Base-by-base conservation (phyloP, 2,888 invertebrate genomes). In the Tholera decimalis region DNA sequence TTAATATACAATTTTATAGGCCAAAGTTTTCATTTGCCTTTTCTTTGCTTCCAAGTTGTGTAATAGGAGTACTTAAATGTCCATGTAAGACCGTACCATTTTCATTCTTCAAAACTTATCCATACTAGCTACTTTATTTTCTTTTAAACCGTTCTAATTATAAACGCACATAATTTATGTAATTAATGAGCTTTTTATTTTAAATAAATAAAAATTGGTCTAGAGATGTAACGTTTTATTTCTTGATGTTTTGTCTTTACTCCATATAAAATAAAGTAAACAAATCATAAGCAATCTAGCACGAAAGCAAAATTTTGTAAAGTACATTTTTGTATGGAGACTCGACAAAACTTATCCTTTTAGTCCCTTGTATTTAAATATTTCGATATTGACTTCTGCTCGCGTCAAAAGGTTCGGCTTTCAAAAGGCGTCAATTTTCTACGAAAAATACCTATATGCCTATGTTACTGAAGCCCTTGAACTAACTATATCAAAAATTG, bases 151-250 rank as follows among this genome's bases (percentile, higher is more conserved):
- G 83, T 84, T 91, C 85, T 91, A 86, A 90, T 90, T 90, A 87
- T 88, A 91, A 86, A 91, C 94, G 93, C 94, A 94, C 94, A 94
- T 93, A 89, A 92, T 92, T 93, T 92, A 92, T 94, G 91, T 93
- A 92, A 92, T 91, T 91, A 91, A 90, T 92, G 92, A 93, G 92
- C 93, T 92, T 92, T 92, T 90, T 89, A 92, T 93, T 92, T 93
- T 91, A 89, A 93, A 90, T 88, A 87, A 93, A 93, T 93, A 92
- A 95, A 94, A 90, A 73, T 82, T 76, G 94, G 88, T 95, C 93
- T 93, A 94, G 93, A 87, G 83, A 71, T 71, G 59, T 46, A 15
- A 4, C 72, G 75, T 79, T 82, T 86, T 72, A 78, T 81, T 83
- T 83, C 26, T 26, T 24, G n/a, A n/a, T 7, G 15, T 44, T 24